These are phyloP conservation scores for Scaptomyza graminum DNA, from an alignment of 1,140 invertebrate species.

Conservation along the genomic window DNA sequence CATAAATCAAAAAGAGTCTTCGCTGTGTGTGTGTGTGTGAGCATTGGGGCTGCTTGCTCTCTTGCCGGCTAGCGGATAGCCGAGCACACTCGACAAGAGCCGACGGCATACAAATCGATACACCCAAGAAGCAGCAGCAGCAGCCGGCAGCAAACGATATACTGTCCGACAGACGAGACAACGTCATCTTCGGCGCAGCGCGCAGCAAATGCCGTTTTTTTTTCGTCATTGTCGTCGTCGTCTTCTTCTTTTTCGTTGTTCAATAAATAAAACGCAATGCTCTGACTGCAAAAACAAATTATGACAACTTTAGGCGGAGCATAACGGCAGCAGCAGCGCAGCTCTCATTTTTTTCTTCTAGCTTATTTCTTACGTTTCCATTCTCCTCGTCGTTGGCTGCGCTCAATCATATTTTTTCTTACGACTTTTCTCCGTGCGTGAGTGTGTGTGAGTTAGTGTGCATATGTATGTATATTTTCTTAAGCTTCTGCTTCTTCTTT, in stretches of 20 bases:
- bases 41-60: constrained; percentile 9
- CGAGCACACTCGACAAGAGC: constrained; percentile 22
- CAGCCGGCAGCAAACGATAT: constrained; percentile 20
- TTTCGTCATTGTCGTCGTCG: constrained; percentile 47
- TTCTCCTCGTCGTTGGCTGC: constrained; percentile 56
- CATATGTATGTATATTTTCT: constrained; percentile 55
- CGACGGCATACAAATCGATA: constrained; percentile 46
- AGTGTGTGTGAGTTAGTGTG: constrained; percentile 14
- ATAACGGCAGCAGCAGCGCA: constrained; percentile 43
- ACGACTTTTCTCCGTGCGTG: constrained; percentile 9
- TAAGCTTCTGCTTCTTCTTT: constrained; percentile 24
- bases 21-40: constrained; percentile 1
- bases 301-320: constrained; percentile 83
- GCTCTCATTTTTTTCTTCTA: constrained; percentile 32
- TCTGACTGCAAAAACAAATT: constrained; percentile 76
- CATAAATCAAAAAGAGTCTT: constrained; percentile 53
- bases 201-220: constrained; percentile 47
- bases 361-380: constrained; percentile 39
- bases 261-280: constrained; percentile 76
- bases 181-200: constrained; percentile 42
- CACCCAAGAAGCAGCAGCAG: constrained; percentile 1
- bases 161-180: constrained; percentile 26
- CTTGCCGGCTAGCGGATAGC: constrained; percentile 18
- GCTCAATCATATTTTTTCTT: constrained; percentile 73
- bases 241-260: neutral